Percentiles rank a stretch among this genome's conserved stretches.
These are phyloP conservation scores for Sinella curviseta DNA, from an alignment of 1,140 invertebrate genomes.

Conservation along the genomic window DNA sequence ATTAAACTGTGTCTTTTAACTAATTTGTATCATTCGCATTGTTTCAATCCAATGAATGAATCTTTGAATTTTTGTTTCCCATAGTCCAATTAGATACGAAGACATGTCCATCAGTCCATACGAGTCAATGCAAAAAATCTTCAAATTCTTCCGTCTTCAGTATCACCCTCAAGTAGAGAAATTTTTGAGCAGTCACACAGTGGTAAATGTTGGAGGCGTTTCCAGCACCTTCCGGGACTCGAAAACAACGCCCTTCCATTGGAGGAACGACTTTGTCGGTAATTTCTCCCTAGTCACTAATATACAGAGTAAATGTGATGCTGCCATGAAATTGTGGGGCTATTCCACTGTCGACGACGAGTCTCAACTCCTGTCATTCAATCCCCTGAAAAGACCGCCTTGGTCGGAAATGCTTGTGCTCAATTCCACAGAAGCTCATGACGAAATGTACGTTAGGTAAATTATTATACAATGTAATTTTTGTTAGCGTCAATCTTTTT, in stretches of 20 bases:
- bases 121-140: slow-evolving; percentile 67
- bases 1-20: too few species aligned
- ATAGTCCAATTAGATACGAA: slow-evolving; percentile 78
- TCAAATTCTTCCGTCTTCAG: slow-evolving; percentile 73
- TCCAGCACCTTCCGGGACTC: slow-evolving; percentile 82
- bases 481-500: too few species aligned
- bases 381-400: slow-evolving; percentile 34
- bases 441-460: neutral
- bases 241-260: slow-evolving; percentile 78
- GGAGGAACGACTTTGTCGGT: slow-evolving; percentile 70
- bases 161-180: slow-evolving; percentile 68
- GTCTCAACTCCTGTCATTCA: slow-evolving; percentile 30
- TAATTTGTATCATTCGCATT: neutral
- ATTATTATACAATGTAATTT: too few species aligned
- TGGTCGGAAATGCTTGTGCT: slow-evolving; percentile 44
- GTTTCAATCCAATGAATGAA: neutral
- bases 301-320: slow-evolving; percentile 66
- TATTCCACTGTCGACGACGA: slow-evolving; percentile 56
- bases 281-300: slow-evolving; percentile 58
- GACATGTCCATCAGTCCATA: slow-evolving; percentile 77
- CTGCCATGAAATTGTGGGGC: slow-evolving; percentile 80
- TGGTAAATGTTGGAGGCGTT: slow-evolving; percentile 72
- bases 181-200: slow-evolving; percentile 79
- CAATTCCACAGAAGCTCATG: neutral
- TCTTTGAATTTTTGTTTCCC: neutral